Evolutionary conservation across 2,113 vertebrate genomes (phyloP), one percentile per base, ranked within the genome.

Genomic region (Deroptyus accipitrinus): DNA sequence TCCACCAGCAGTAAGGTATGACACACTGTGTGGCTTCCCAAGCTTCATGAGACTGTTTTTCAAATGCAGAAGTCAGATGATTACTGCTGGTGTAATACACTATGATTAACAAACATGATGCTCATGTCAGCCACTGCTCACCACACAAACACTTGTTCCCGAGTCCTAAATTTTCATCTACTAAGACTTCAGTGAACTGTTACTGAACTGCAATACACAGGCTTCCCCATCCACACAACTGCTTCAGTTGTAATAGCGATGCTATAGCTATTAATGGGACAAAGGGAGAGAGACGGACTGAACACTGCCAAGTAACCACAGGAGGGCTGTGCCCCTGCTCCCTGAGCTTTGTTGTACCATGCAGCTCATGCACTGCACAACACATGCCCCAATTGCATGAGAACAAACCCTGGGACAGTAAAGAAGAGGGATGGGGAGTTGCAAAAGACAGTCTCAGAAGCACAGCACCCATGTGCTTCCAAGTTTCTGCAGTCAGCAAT

Each of bases 321-420:
- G 33, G 11, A 9, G 4, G 51, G 20, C 12, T 11, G 42, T 24
- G 49, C 37, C 49, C 22, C 54, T 0, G 10, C 11, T 13, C 54
- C 44, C 70, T 28, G 39, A 11, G 22, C 48, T 82, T 6, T 62
- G 44, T 72, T 66, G 0, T 6, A 20, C 31, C 30, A 4, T 8
- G 19, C 0, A 1, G 35, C 51, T 41, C 57, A 6, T 0, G 2
- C 55, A 44, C 16, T 0, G 5, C 0, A 1, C 25, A 66, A 17
- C 33, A 30, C 41, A 6, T 11, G 10, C 37, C 54, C 68, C 4
- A 17, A 10, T 10, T 15, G 31, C 31, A 37, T 31, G 48, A n/a
- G 42, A 77, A 35, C 52, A 41, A 7, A 7, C 20, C 13, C 48
- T 4, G 3, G 25, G 30, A 39, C 54, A 44, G 80, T 4, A 0